These are phyloP conservation scores for Zeugodacus cucurbitae DNA, from an alignment of 1,140 invertebrate genomes.

Conservation along the genomic window DNA sequence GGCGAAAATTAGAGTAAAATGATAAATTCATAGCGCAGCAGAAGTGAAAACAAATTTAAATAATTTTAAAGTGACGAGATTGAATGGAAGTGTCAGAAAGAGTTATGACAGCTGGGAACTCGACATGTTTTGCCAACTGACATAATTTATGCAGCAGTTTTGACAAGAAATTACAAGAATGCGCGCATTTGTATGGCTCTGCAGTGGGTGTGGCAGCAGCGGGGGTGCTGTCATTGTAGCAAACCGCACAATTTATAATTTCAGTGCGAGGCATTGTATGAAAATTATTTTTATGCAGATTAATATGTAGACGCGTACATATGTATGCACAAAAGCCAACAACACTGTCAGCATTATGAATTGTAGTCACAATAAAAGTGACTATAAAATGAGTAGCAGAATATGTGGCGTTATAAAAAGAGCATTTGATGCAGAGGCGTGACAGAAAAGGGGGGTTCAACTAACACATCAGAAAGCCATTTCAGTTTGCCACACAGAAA, in stretches of 20 bases:
- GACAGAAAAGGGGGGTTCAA: too few species aligned
- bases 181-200: neutral
- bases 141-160: constrained; percentile 31
- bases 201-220: neutral
- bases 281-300: neutral
- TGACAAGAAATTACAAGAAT: constrained; percentile 21
- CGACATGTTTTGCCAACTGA: constrained; percentile 33
- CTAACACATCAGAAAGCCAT: too few species aligned
- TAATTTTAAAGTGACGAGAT: constrained; percentile 22
- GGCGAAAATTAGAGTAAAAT: neutral
- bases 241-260: neutral
- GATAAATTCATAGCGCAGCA: neutral
- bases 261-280: neutral
- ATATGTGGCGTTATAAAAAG: too few species aligned
- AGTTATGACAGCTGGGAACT: constrained; percentile 28
- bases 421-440: too few species aligned
- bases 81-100: constrained; percentile 21
- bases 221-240: neutral
- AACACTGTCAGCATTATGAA: too few species aligned
- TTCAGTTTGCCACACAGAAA: too few species aligned
- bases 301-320: too few species aligned
- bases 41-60: neutral
- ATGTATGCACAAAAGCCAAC: too few species aligned
- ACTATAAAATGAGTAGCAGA: too few species aligned
- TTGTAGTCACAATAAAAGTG: too few species aligned